Conservation (phyloP, 2,797 vertebrate genomes). For the Squalus acanthias region DNA sequence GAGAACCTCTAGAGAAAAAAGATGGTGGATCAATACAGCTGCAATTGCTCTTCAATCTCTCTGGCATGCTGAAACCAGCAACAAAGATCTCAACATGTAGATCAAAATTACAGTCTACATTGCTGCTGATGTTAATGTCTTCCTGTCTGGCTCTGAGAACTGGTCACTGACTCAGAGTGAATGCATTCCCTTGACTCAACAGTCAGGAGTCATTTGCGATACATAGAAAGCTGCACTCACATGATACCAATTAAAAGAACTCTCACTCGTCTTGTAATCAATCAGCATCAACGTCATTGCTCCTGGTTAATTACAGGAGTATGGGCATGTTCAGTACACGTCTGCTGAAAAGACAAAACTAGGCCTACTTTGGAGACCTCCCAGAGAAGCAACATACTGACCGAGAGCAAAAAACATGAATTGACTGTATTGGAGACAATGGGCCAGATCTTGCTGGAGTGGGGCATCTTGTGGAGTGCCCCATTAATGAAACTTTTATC, state of each 20-base stretch:
- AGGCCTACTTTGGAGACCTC: neutral
- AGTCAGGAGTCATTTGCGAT: constrained; percentile 5
- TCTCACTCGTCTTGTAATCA: neutral
- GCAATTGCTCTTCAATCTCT: neutral
- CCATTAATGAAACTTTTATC: neutral
- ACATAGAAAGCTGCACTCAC: neutral
- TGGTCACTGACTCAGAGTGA: neutral
- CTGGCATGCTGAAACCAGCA: neutral
- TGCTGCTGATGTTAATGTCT: neutral
- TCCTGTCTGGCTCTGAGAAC: neutral
- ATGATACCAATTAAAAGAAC: neutral
- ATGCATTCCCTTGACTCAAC: neutral
- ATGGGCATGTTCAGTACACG: neutral
- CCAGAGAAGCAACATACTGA: no score
- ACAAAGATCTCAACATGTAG: neutral
- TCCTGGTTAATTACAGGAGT: neutral
- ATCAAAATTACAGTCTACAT: neutral
- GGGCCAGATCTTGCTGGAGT: neutral
- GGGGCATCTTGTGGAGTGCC: neutral
- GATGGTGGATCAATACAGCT: neutral
- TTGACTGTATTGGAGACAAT: neutral
- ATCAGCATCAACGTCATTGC: neutral
- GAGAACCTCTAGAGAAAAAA: neutral
- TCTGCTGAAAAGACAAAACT: neutral
- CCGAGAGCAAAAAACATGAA: no score